phyloP scores from a whole-genome alignment of 2,113 vertebrate species.

The Alexandromys fortis region DNA sequence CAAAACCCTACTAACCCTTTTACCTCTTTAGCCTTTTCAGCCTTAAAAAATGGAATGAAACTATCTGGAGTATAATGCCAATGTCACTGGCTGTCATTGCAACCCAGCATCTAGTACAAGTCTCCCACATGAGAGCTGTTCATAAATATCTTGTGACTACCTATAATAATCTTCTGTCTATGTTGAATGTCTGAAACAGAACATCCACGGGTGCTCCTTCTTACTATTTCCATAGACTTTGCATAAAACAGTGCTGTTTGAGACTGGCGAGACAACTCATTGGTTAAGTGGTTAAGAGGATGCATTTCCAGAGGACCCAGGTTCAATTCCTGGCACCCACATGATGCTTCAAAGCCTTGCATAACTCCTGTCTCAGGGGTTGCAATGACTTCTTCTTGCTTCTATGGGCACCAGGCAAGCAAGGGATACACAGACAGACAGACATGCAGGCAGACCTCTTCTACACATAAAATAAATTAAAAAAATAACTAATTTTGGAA shows the following conservation, averaged over 20 bases:
- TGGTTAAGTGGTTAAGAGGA: neutral
- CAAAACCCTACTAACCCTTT: neutral
- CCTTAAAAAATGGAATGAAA: neutral
- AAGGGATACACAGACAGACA: neutral
- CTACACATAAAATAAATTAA: neutral
- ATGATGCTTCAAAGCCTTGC: accelerated
- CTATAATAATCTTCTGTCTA: neutral
- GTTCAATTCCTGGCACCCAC: neutral
- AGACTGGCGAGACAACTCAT: neutral
- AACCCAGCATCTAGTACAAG: too few relatives aligned
- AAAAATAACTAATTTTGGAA: neutral
- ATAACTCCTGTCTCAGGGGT: neutral
- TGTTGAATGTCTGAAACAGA: neutral
- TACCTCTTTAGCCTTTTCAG: accelerated
- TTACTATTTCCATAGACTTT: neutral
- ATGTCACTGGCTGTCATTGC: neutral
- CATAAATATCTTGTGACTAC: neutral
- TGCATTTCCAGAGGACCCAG: neutral
- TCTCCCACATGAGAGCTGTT: accelerated
- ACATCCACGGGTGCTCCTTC: neutral
- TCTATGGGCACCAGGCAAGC: neutral
- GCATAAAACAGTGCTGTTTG: neutral
- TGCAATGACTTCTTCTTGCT: neutral
- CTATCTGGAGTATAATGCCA: too few relatives aligned
- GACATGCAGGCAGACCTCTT: neutral